phyloP scores from a whole-genome alignment of 2,888 invertebrate genomes.

The Xestia xanthographa region DNA sequence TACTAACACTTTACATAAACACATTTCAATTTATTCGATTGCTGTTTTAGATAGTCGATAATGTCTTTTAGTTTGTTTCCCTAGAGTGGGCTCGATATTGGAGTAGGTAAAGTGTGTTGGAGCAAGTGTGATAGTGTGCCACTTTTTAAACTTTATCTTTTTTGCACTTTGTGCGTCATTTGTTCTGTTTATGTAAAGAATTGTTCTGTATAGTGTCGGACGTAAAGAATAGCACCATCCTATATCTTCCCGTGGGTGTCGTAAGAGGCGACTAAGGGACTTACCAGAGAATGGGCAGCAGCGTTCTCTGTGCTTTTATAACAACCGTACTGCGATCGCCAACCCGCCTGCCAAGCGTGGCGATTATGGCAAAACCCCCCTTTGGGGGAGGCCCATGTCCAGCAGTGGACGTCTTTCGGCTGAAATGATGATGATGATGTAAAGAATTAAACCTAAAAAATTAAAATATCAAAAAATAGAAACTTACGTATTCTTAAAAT shows the following conservation, averaged over 20 bases:
- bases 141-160: background rate
- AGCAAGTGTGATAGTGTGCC: background rate
- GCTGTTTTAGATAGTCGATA: conserved; percentile 34
- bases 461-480: background rate
- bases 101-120: background rate
- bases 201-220: background rate
- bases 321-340: no score
- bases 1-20: conserved; percentile 2
- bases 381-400: no score
- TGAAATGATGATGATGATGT: no score
- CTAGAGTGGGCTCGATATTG: conserved; percentile 16
- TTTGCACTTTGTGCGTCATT: background rate
- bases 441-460: background rate
- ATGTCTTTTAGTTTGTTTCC: conserved; percentile 43
- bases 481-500: background rate
- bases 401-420: no score
- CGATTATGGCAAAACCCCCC: no score
- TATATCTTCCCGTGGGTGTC: no score
- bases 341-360: no score
- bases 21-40: conserved; percentile 46
- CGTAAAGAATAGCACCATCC: no score
- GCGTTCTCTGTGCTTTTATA: no score
- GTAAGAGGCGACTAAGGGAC: no score
- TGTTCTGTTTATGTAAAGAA: no score
- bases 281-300: no score